phyloP scores from a whole-genome alignment of 2,113 vertebrate genomes.

The Erythrolamprus reginae region DNA sequence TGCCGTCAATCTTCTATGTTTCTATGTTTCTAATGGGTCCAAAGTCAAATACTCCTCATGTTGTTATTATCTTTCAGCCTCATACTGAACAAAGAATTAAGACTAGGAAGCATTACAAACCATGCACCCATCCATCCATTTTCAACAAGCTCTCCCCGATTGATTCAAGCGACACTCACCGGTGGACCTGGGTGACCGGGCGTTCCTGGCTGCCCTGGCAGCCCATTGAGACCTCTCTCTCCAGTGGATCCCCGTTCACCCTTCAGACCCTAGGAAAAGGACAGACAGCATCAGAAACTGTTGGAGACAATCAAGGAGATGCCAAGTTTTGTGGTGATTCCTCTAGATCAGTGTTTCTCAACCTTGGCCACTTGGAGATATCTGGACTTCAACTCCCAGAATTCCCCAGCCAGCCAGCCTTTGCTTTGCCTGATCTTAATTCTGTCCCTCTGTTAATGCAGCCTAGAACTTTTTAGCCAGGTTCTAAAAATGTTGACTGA shows the following conservation, averaged over 20 bases:
- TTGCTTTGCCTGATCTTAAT: too few species aligned
- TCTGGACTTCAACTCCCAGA: too few species aligned
- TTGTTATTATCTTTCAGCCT: background rate
- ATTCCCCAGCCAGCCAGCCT: too few species aligned
- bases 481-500: background rate
- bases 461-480: too few species aligned
- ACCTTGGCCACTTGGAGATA: too few species aligned
- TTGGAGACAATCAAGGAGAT: background rate
- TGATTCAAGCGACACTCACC: slow-evolving; percentile 67
- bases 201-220: slow-evolving; percentile 80
- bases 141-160: background rate
- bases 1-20: too few species aligned
- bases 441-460: too few species aligned
- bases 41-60: too few species aligned
- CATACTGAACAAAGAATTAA: background rate
- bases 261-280: slow-evolving; percentile 75
- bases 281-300: background rate
- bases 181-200: slow-evolving; percentile 85
- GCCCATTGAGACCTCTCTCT: slow-evolving; percentile 83
- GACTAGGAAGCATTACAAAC: background rate
- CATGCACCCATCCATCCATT: background rate
- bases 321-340: too few species aligned
- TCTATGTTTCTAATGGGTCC: too few species aligned
- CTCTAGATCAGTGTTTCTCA: too few species aligned
- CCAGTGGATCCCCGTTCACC: slow-evolving; percentile 84